Evolutionary conservation across 2,113 vertebrate species (phyloP).

Genomic region (Misgurnus anguillicaudatus): DNA sequence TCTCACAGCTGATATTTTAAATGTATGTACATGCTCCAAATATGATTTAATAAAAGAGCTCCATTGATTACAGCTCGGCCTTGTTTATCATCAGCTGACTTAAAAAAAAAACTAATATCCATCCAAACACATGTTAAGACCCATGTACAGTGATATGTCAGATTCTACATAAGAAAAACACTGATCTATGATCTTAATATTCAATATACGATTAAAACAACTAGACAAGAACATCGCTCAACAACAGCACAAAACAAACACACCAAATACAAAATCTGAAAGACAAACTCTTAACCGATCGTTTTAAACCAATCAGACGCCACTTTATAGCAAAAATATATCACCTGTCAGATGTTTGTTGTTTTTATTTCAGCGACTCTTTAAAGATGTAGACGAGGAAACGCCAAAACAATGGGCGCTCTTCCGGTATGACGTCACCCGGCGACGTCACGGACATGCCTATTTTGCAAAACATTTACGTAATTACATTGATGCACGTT

Average conservation of each 20-base stretch:
- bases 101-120: background rate
- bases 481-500: background rate
- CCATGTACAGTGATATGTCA: background rate
- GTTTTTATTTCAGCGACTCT: slow-evolving; percentile 4
- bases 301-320: background rate
- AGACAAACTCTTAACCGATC: background rate
- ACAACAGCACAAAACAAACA: background rate
- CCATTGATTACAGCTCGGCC: background rate
- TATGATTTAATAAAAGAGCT: no score
- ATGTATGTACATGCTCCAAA: no score
- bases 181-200: background rate
- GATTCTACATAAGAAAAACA: background rate
- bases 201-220: background rate
- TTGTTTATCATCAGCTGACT: background rate
- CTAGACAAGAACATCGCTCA: background rate
- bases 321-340: background rate
- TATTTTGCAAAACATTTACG: background rate
- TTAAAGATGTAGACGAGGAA: slow-evolving; percentile 15
- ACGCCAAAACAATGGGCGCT: slow-evolving; percentile 30
- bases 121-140: background rate
- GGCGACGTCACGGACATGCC: slow-evolving; percentile 9
- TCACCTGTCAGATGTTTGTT: slow-evolving; percentile 42
- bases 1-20: no score
- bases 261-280: background rate
- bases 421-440: slow-evolving; percentile 30